Conservation (phyloP, 2,888 invertebrate genomes). For the Luperina testacea region DNA sequence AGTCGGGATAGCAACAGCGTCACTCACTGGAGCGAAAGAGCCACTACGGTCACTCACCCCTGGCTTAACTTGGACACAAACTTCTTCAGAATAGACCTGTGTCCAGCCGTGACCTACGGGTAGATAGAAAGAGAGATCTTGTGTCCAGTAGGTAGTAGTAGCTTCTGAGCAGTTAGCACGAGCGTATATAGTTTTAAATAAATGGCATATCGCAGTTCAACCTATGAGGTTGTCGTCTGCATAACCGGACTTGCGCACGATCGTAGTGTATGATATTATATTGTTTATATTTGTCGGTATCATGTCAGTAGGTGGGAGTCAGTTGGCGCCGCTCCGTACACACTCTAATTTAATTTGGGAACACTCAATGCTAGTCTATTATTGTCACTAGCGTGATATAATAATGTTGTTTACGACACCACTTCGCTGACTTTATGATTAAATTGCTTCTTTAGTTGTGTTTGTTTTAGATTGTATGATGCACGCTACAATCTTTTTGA, state of each 20-base stretch:
- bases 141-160: constrained; percentile 2
- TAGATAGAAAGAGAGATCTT: constrained; percentile 4
- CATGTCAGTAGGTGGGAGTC: constrained; percentile 65
- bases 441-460: constrained; percentile 46
- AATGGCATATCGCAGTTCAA: too few relatives aligned
- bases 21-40: constrained; percentile 50
- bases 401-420: constrained; percentile 72
- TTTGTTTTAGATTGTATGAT: constrained; percentile 34
- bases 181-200: constrained; percentile 12
- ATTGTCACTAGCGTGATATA: constrained; percentile 72
- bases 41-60: constrained; percentile 45
- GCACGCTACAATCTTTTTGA: neutral
- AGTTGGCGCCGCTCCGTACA: constrained; percentile 69
- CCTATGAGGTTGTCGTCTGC: too few relatives aligned
- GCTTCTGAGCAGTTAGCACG: constrained; percentile 4
- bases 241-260: neutral
- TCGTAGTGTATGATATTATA: constrained; percentile 45
- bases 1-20: constrained; percentile 46
- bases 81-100: constrained; percentile 15
- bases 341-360: constrained; percentile 74
- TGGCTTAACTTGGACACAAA: constrained; percentile 31
- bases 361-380: constrained; percentile 77
- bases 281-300: constrained; percentile 50
- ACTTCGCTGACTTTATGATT: constrained; percentile 70
- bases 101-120: neutral